A percentile compares a stretch with the other conserved stretches of the same genome.
Evolutionary conservation across 1,140 invertebrate genomes (phyloP).

Genomic region (Drosophila simulans): DNA sequence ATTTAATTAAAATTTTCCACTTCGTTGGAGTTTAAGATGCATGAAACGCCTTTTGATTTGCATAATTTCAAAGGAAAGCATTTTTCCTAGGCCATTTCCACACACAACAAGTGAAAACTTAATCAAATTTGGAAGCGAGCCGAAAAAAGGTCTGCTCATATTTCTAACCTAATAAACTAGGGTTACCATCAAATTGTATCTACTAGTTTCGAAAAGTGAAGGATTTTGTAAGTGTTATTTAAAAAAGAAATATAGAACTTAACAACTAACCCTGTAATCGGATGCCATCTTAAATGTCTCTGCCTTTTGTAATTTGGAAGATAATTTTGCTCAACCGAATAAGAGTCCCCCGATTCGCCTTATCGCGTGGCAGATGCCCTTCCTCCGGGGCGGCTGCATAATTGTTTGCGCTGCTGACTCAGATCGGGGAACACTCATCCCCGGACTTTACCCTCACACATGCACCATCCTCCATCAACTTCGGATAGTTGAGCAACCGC

Average conservation of each 20-base stretch:
- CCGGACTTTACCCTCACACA: slow-evolving; percentile 4
- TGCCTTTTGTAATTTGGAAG: slow-evolving; percentile 10
- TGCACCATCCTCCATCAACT: neutral
- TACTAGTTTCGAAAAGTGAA: neutral
- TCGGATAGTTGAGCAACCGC: slow-evolving; percentile 48
- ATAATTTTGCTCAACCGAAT: slow-evolving; percentile 12
- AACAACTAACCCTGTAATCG: neutral
- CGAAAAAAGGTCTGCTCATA: slow-evolving; percentile 2
- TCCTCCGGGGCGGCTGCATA: slow-evolving; percentile 21
- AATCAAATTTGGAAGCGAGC: slow-evolving; percentile 23
- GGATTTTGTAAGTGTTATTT: neutral
- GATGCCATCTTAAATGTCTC: neutral
- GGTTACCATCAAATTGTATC: neutral
- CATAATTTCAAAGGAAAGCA: slow-evolving; percentile 62
- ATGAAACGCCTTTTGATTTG: slow-evolving; percentile 71
- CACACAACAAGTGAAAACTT: slow-evolving; percentile 29
- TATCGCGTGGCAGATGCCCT: slow-evolving; percentile 42
- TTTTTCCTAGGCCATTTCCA: slow-evolving; percentile 22
- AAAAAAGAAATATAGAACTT: neutral
- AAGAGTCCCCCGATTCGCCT: slow-evolving; percentile 4
- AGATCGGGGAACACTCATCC: slow-evolving; percentile 42
- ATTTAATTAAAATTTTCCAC: slow-evolving; percentile 81
- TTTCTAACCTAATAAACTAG: neutral
- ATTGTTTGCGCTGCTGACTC: slow-evolving; percentile 53
- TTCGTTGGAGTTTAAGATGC: slow-evolving; percentile 64